Evolutionary conservation across 2,888 invertebrate species (phyloP), one percentile per base, ranked within the genome.

Genomic region (Dynastes maya): DNA sequence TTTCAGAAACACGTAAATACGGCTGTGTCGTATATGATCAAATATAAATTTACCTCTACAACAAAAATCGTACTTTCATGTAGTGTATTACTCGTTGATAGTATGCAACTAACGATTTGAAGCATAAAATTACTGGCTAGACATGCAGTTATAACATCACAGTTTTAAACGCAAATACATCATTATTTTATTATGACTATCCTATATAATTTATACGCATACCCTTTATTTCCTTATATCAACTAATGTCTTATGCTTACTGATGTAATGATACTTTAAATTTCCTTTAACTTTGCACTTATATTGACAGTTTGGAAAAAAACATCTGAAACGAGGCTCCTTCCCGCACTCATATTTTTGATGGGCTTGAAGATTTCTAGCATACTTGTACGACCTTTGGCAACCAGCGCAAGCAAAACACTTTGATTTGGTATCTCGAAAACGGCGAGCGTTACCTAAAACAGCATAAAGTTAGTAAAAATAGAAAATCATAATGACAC

Each of bases 331-430:
- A 55, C 78, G 81, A 4, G 86, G 81, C 61, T 85, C 82, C 67
- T 84, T 82, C 29, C 85, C 86, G 70, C 87, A 86, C 76, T 85
- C 84, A 79, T 77, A 75, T 68, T 82, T 79, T 78, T 79, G 65
- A 68, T 79, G 79, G 1, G 79, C 76, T 55, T 79, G 79, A 4
- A 79, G 72, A 49, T 79, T 79, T 76, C 79, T 70, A 16, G 79
- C 79, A 68, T 79, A 79, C 51, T 79, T 79, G 51, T 79, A 79
- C 32, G 78, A 74, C 55, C 78, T 78, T 11, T 78, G 72, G 40
- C 78, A 78, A 16, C 64, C 72, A 29, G 22, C 58, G 40, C 78
- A 78, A 16, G 63, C 49, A 27, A 78, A 78, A 16, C 72, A 27
- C n/a, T 78, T 78, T 32, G 78, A 72, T 37, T 74, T 61, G 8